Evolutionary conservation across 2,888 invertebrate species (phyloP).

Genomic region (Epistrophella euchroma): DNA sequence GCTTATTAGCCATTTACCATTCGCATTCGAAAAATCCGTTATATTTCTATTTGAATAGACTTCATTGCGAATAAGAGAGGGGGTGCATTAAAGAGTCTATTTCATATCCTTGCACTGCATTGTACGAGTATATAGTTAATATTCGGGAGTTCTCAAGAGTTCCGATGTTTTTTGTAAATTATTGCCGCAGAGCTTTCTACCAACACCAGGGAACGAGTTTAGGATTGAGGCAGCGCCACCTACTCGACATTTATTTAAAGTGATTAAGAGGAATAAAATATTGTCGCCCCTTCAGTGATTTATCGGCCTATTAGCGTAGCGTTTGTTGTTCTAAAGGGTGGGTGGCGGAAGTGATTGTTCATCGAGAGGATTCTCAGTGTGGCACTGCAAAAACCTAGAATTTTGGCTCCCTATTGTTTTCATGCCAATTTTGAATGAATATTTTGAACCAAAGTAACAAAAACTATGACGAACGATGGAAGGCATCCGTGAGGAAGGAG

Average conservation of each 20-base stretch:
- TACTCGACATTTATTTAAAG: slow-evolving; percentile 77
- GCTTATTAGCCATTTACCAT: slow-evolving; percentile 74
- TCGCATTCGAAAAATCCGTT: slow-evolving; percentile 68
- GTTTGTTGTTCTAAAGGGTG: slow-evolving; percentile 17
- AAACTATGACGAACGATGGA: slow-evolving; percentile 22
- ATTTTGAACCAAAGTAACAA: slow-evolving; percentile 49
- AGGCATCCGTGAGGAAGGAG: too few species aligned
- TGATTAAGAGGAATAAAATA: slow-evolving; percentile 77
- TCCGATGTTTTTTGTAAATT: slow-evolving; percentile 62
- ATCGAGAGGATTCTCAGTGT: neutral
- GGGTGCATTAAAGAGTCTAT: slow-evolving; percentile 17
- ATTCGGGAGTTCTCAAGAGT: slow-evolving; percentile 67
- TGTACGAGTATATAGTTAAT: slow-evolving; percentile 25
- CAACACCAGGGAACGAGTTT: neutral
- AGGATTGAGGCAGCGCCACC: slow-evolving; percentile 49
- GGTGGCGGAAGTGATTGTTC: slow-evolving; percentile 17
- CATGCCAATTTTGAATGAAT: slow-evolving; percentile 68
- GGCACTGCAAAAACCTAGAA: slow-evolving; percentile 13
- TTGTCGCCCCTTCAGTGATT: slow-evolving; percentile 76
- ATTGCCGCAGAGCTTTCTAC: slow-evolving; percentile 46
- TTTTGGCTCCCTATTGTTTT: slow-evolving; percentile 53
- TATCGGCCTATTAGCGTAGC: slow-evolving; percentile 75
- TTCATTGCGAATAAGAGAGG: slow-evolving; percentile 14
- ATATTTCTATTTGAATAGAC: slow-evolving; percentile 69
- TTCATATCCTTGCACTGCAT: slow-evolving; percentile 42